These are phyloP conservation scores for Pseudomyrmex dendroicus DNA, from an alignment of 1,140 invertebrate species.

Conservation along the genomic window DNA sequence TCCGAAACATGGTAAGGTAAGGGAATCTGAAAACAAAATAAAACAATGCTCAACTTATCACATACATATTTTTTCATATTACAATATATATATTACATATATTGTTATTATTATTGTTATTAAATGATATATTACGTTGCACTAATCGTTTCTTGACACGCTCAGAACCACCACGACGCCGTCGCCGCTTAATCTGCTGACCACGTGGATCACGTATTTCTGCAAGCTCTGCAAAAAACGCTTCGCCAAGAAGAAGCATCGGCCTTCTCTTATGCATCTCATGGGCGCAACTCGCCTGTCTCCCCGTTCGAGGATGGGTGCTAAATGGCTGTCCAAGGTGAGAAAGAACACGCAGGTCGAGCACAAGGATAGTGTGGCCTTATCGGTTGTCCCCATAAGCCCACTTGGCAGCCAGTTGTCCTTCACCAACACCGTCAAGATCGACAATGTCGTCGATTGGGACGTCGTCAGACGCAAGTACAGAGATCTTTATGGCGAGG, in stretches of 20 bases:
- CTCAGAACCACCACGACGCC: conserved; percentile 96
- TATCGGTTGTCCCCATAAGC: conserved; percentile 91
- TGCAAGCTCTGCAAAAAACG: conserved; percentile 91
- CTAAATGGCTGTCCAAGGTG: conserved; percentile 94
- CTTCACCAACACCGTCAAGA: conserved; percentile 89
- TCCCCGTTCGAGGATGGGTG: conserved; percentile 92
- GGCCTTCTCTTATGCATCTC: conserved; percentile 92
- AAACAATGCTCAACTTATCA: neutral
- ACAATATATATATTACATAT: too few species aligned
- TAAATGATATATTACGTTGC: too few species aligned
- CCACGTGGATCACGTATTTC: conserved; percentile 95
- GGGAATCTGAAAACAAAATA: neutral
- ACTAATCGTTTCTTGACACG: conserved; percentile 60
- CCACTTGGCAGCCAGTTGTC: conserved; percentile 93
- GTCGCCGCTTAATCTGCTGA: conserved; percentile 97
- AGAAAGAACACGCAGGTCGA: conserved; percentile 90
- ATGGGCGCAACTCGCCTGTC: conserved; percentile 90
- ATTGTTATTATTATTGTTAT: too few species aligned
- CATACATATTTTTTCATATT: too few species aligned
- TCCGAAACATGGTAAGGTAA: conserved; percentile 97
- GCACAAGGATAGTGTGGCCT: conserved; percentile 91
- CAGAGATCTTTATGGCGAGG: conserved; percentile 90
- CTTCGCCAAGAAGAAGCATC: conserved; percentile 88
- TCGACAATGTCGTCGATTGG: conserved; percentile 97
- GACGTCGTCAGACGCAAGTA: conserved; percentile 95